phyloP scores from a whole-genome alignment of 2,888 invertebrate species.

The Brachyptera putata region DNA sequence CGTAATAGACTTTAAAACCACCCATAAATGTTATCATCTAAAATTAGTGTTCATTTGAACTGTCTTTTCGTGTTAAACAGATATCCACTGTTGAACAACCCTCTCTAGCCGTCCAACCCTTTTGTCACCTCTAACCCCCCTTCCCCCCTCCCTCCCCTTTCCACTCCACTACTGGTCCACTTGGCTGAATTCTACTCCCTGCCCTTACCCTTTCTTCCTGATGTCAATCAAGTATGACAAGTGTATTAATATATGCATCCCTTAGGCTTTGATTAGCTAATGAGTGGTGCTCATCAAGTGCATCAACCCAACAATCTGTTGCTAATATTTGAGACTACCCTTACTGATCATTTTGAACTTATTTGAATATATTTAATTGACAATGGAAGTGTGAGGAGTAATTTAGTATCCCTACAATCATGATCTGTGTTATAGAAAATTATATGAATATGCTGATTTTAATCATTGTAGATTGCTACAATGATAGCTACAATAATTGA shows the following conservation, averaged over 20 bases:
- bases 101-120: conserved; percentile 24
- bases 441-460: too few relatives aligned
- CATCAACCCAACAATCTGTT: conserved; percentile 11
- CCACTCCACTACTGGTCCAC: conserved; percentile 21
- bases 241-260: conserved; percentile 9
- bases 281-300: neutral
- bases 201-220: too few relatives aligned
- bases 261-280: conserved; percentile 9
- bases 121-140: conserved; percentile 19
- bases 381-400: too few relatives aligned
- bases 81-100: neutral
- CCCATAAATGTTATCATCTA: too few relatives aligned
- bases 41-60: neutral
- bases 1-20: too few relatives aligned
- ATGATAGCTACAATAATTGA: too few relatives aligned
- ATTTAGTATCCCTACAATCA: too few relatives aligned
- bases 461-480: too few relatives aligned
- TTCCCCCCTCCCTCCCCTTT: conserved; percentile 23
- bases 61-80: conserved; percentile 5
- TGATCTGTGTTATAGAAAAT: too few relatives aligned
- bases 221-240: conserved; percentile 2
- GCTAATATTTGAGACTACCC: neutral
- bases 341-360: neutral
- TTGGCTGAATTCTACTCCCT: conserved; percentile 23
- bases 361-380: conserved; percentile 2